These are phyloP conservation scores for Andrena fulva DNA, from an alignment of 2,888 invertebrate genomes.

Conservation along the genomic window DNA sequence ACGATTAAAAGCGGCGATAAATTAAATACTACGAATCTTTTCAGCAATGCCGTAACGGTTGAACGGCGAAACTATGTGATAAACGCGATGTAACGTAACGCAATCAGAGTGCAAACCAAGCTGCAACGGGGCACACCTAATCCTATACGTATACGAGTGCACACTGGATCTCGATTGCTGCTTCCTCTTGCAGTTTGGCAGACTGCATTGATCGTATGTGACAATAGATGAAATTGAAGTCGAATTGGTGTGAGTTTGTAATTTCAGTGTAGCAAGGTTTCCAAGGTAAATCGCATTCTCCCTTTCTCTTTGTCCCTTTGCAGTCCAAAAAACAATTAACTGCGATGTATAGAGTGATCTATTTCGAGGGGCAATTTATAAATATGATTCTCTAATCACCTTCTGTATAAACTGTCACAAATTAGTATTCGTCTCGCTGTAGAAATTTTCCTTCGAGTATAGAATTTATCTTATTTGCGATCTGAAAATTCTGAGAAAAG, in stretches of 20 bases:
- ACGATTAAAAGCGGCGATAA: background rate
- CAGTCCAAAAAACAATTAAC: conserved; percentile 25
- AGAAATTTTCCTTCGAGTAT: too few relatives aligned
- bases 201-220: conserved; percentile 50
- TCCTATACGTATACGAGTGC: conserved; percentile 12
- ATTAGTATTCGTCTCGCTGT: too few relatives aligned
- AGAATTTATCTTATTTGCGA: too few relatives aligned
- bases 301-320: background rate
- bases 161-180: conserved; percentile 50
- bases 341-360: background rate
- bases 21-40: background rate
- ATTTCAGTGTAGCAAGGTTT: conserved; percentile 48
- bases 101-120: conserved; percentile 35
- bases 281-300: conserved; percentile 31
- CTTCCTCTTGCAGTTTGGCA: conserved; percentile 55
- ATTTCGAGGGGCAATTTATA: conserved; percentile 25
- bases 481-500: too few relatives aligned
- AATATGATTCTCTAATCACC: background rate
- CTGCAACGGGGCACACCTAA: conserved; percentile 36
- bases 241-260: conserved; percentile 55
- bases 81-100: conserved; percentile 32
- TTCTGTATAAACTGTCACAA: too few relatives aligned
- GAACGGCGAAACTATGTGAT: conserved; percentile 18
- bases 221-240: conserved; percentile 63
- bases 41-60: conserved; percentile 6